Evolutionary conservation across 2,888 invertebrate species (phyloP).

Genomic region (Orgyia antiqua): DNA sequence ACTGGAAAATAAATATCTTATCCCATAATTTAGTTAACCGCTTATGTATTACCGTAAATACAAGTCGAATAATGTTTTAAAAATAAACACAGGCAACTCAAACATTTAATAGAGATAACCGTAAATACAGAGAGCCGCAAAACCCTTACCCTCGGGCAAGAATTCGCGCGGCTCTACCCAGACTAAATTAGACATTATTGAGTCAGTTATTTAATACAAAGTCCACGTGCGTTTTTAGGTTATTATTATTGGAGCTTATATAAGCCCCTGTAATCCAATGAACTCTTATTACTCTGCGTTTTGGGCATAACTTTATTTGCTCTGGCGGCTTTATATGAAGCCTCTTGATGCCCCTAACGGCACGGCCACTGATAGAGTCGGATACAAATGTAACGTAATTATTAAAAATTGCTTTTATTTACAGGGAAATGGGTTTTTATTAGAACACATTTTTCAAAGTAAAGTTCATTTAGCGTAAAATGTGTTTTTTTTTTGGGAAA

Average conservation of each 20-base stretch:
- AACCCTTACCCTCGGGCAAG: conserved; percentile 34
- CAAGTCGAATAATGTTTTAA: conserved; percentile 33
- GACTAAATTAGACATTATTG: conserved; percentile 66
- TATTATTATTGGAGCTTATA: conserved; percentile 70
- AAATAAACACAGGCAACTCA: conserved; percentile 41
- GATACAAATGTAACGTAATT: conserved; percentile 63
- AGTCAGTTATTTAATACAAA: conserved; percentile 73
- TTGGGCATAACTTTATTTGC: conserved; percentile 68
- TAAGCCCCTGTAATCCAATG: conserved; percentile 71
- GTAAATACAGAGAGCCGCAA: conserved; percentile 49
- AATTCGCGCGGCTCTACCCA: conserved; percentile 33
- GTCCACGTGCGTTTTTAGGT: conserved; percentile 72
- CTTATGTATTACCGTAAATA: conserved; percentile 22
- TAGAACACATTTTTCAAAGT: conserved; percentile 30
- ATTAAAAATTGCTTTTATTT: conserved; percentile 74
- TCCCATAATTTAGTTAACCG: too few species aligned
- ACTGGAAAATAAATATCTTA: too few species aligned
- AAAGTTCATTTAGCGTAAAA: conserved; percentile 23
- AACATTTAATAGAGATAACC: conserved; percentile 60
- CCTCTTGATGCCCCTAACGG: conserved; percentile 63
- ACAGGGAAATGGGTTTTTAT: conserved; percentile 48
- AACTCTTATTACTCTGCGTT: conserved; percentile 71
- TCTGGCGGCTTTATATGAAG: conserved; percentile 52
- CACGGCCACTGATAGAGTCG: conserved; percentile 56
- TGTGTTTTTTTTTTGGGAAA: conserved; percentile 17